Conservation (phyloP, 2,797 vertebrate genomes). For the Gymnothorax javanicus region DNA sequence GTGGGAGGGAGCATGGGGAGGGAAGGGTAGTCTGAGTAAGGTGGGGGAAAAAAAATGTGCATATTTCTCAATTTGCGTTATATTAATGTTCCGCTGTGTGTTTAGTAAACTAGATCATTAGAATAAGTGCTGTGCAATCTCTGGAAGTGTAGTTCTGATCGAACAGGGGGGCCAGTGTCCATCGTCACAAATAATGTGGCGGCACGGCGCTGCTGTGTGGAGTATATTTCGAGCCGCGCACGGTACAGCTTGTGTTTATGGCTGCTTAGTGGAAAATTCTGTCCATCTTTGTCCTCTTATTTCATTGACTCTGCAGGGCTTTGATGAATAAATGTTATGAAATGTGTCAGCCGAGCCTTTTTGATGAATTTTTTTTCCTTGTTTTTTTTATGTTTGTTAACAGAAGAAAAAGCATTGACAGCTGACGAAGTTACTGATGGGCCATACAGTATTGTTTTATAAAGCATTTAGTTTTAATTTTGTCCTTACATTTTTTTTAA, state of each 20-base stretch:
- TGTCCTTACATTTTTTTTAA: conserved; percentile 58
- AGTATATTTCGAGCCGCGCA: conserved; percentile 46
- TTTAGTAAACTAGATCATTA: conserved; percentile 75
- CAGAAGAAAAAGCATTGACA: conserved; percentile 44
- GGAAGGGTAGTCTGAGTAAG: conserved; percentile 51
- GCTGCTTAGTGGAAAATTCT: conserved; percentile 55
- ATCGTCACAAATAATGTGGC: conserved; percentile 54
- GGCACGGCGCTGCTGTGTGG: conserved; percentile 49
- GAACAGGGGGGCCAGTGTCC: conserved; percentile 70
- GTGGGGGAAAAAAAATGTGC: conserved; percentile 48
- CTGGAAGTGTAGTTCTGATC: conserved; percentile 82
- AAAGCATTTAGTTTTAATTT: conserved; percentile 62
- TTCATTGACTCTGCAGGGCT: conserved; percentile 58
- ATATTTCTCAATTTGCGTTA: conserved; percentile 71
- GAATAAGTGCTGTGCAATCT: conserved; percentile 81
- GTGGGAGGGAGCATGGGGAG: conserved; percentile 36
- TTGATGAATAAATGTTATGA: conserved; percentile 58
- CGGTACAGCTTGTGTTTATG: conserved; percentile 52
- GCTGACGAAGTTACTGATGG: conserved; percentile 53
- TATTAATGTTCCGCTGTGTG: conserved; percentile 67
- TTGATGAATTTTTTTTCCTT: conserved; percentile 5
- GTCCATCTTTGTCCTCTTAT: conserved; percentile 51
- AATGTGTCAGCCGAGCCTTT: conserved; percentile 54
- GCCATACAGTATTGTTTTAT: conserved; percentile 52
- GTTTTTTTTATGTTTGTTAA: conserved; percentile 45